These are phyloP conservation scores for Lepidocolaptes lacrymiger DNA, from an alignment of 2,797 vertebrate genomes.

Conservation along the genomic window DNA sequence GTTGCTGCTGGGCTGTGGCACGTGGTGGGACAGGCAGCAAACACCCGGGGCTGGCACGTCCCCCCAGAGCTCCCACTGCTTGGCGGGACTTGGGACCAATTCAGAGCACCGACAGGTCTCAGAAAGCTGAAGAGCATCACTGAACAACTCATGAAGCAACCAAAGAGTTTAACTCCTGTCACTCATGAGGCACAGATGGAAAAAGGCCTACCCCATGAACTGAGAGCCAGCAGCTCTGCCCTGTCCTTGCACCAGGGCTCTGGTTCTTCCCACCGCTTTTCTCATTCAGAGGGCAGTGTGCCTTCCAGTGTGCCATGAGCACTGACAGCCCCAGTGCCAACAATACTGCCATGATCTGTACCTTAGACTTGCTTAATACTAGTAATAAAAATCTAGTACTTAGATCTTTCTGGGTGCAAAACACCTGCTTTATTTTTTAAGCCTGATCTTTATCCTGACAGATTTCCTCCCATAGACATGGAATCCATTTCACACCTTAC, in stretches of 20 bases:
- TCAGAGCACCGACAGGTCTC: accelerated
- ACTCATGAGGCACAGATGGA: background rate
- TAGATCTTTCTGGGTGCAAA: background rate
- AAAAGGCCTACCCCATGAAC: background rate
- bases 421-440: background rate
- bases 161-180: background rate
- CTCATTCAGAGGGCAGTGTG: background rate
- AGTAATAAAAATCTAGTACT: background rate
- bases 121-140: background rate
- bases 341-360: background rate
- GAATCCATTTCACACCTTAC: background rate
- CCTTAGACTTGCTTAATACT: background rate
- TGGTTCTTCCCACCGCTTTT: background rate
- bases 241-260: background rate
- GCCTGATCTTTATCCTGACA: background rate
- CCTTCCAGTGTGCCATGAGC: background rate
- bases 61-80: background rate
- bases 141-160: background rate
- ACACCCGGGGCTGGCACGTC: accelerated
- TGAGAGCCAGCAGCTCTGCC: background rate
- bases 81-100: accelerated
- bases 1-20: background rate
- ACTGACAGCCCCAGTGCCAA: background rate
- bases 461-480: background rate
- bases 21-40: background rate